A percentile compares a stretch with the other conserved stretches of the same genome.
Evolutionary conservation across 2,113 vertebrate genomes (phyloP).

Genomic region (Circaetus cinerascens): DNA sequence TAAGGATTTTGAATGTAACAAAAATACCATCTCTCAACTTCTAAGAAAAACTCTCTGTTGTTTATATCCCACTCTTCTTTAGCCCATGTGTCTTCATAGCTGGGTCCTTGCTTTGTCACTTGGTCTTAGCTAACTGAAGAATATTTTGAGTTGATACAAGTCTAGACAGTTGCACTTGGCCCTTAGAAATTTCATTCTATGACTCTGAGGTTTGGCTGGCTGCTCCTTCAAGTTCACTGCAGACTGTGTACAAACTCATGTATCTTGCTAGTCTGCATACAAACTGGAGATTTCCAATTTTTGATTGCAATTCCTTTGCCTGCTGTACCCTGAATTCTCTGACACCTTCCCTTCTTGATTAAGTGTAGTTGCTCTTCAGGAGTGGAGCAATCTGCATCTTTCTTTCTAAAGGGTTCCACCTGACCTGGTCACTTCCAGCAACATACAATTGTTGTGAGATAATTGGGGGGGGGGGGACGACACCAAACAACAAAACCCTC

Average conservation of each 20-base stretch:
- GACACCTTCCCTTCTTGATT: background rate
- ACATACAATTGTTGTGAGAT: background rate
- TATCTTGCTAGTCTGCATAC: background rate
- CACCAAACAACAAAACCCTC: background rate
- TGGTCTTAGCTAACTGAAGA: background rate
- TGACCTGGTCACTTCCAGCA: background rate
- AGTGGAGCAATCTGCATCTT: background rate
- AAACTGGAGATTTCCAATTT: background rate
- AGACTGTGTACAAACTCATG: background rate
- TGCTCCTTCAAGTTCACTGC: background rate
- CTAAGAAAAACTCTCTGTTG: background rate
- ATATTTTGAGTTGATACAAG: background rate
- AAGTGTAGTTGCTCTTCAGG: background rate
- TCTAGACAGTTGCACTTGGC: background rate
- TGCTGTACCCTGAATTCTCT: background rate
- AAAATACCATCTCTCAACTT: background rate
- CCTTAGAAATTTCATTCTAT: background rate
- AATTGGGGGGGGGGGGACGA: fast-evolving
- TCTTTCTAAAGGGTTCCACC: background rate
- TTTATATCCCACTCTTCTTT: background rate
- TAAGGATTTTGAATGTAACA: background rate
- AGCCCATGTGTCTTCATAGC: background rate
- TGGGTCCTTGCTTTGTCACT: background rate
- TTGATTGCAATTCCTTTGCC: background rate
- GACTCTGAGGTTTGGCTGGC: background rate